A percentile compares a stretch with the other conserved stretches of the same genome.
Evolutionary conservation across 1,140 invertebrate genomes (phyloP).

Genomic region (Oncopeltus fasciatus): DNA sequence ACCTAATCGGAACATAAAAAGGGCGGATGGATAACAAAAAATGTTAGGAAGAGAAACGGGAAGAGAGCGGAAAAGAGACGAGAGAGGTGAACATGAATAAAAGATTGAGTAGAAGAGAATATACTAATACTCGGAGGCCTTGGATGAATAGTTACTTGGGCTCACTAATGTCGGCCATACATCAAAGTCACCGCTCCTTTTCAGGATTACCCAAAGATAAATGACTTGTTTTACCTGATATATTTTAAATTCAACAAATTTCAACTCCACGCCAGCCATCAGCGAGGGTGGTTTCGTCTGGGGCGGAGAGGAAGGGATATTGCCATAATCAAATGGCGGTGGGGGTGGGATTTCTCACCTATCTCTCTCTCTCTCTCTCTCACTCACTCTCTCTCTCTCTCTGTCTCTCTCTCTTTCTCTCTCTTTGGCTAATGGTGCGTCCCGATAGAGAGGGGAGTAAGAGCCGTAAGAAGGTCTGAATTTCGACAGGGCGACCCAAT

Average conservation of each 20-base stretch:
- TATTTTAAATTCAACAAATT: slow-evolving; percentile 8
- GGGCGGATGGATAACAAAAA: not conserved
- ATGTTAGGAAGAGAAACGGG: not conserved
- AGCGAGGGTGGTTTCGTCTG: too few species aligned
- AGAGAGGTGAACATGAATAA: not conserved
- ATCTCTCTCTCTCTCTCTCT: not conserved
- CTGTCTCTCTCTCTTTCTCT: not conserved
- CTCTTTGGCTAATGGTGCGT: too few species aligned
- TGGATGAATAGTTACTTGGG: not conserved
- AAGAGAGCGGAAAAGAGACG: too few species aligned
- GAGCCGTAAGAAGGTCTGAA: too few species aligned
- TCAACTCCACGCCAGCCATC: not conserved
- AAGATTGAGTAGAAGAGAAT: not conserved
- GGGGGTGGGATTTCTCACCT: not conserved
- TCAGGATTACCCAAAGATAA: slow-evolving; percentile 5
- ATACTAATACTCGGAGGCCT: not conserved
- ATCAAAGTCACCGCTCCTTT: slow-evolving; percentile 4
- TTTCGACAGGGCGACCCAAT: too few species aligned
- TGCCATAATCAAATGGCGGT: too few species aligned
- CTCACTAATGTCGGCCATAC: not conserved
- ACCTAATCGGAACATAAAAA: not conserved
- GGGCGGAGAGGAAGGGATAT: too few species aligned
- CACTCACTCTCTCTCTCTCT: not conserved
- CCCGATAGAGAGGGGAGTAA: too few species aligned
- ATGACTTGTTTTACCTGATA: slow-evolving; percentile 10